Evolutionary conservation across 2,888 invertebrate genomes (phyloP).

Genomic region (Amphiduros pacificus): DNA sequence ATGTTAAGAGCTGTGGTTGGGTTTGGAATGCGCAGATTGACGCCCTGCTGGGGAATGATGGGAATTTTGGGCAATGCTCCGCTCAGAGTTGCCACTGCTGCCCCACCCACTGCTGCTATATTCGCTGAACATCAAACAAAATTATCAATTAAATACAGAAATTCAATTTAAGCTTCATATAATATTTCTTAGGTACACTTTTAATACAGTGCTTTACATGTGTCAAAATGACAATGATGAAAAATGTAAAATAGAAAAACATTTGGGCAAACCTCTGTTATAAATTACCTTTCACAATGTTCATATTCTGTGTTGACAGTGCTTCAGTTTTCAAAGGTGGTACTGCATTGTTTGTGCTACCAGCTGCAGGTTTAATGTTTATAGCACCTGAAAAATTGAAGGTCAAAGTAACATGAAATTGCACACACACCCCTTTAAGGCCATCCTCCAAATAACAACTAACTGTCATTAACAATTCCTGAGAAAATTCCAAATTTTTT

Average conservation of each 20-base stretch:
- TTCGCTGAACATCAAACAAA: neutral
- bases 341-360: neutral
- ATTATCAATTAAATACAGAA: neutral
- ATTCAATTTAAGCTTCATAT: no score
- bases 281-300: constrained; percentile 1
- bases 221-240: no score
- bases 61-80: neutral
- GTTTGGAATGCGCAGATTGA: constrained; percentile 25
- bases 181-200: no score
- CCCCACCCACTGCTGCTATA: no score
- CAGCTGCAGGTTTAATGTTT: constrained; percentile 10
- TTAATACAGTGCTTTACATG: no score
- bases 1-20: constrained; percentile 20
- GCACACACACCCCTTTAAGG: no score
- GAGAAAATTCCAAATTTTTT: no score
- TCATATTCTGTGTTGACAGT: neutral
- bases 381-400: constrained; percentile 12
- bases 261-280: no score
- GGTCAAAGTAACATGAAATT: no score
- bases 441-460: no score
- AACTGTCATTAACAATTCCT: no score
- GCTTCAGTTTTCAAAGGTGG: neutral
- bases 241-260: no score
- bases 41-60: constrained; percentile 6
- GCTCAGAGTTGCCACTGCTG: neutral